Conservation (phyloP, 2,113 vertebrate genomes). For the Macquaria australasica region DNA sequence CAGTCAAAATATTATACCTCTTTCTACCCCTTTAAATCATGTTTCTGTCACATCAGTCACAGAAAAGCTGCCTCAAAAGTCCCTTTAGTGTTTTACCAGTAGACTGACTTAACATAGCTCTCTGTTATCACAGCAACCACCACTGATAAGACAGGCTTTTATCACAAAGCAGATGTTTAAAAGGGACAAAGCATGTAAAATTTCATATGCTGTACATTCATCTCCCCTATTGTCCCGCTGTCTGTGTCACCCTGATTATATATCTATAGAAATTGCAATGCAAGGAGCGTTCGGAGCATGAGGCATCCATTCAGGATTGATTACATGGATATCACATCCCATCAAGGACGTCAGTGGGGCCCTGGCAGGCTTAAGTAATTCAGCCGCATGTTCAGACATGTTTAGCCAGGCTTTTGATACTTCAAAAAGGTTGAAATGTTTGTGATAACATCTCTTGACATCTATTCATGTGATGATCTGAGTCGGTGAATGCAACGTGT, state of each 20-base stretch:
- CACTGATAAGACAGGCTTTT: constrained; percentile 54
- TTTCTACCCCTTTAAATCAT: constrained; percentile 11
- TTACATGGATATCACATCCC: constrained; percentile 74
- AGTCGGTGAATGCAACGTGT: constrained; percentile 35
- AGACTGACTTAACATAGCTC: constrained; percentile 41
- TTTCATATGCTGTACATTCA: constrained; percentile 46
- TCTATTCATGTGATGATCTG: constrained; percentile 64
- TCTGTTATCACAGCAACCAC: constrained; percentile 47
- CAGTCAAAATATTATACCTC: constrained; percentile 18
- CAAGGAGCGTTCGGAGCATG: constrained; percentile 38
- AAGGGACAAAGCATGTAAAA: constrained; percentile 50
- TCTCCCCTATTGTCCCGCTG: constrained; percentile 39
- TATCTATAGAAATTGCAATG: constrained; percentile 68
- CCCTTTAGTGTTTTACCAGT: constrained; percentile 56
- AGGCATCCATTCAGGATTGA: constrained; percentile 64
- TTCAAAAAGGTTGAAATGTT: constrained; percentile 75
- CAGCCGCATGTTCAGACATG: constrained; percentile 68
- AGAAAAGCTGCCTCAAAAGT: constrained; percentile 35
- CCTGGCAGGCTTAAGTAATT: constrained; percentile 65
- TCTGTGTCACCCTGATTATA: constrained; percentile 56
- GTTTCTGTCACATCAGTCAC: constrained; percentile 2
- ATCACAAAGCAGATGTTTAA: constrained; percentile 59
- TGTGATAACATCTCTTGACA: constrained; percentile 75
- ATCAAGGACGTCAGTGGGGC: constrained; percentile 69
- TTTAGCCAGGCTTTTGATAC: constrained; percentile 70